Evolutionary conservation across 2,888 invertebrate genomes (phyloP).

Genomic region (Tortrix viridana): DNA sequence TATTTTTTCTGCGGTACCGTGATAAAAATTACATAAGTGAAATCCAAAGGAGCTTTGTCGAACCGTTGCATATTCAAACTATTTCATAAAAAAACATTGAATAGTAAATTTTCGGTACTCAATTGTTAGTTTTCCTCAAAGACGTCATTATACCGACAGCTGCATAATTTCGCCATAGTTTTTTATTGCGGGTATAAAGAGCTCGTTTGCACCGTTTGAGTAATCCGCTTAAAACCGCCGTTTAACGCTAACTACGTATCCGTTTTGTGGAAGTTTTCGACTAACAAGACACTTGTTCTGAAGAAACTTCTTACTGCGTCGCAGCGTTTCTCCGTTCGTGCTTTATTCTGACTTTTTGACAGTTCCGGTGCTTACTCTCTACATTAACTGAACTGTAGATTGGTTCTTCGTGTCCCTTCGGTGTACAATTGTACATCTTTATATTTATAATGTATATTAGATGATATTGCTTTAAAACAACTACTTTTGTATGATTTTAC

Average conservation of each 20-base stretch:
- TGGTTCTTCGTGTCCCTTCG: no score
- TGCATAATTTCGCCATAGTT: slow-evolving; percentile 24
- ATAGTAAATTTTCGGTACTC: background rate
- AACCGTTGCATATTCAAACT: no score
- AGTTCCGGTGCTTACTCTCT: slow-evolving; percentile 3
- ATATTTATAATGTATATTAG: no score
- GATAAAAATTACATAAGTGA: no score
- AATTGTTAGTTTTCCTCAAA: background rate
- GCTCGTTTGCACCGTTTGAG: slow-evolving; percentile 29
- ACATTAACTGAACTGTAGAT: no score
- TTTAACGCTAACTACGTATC: slow-evolving; percentile 48
- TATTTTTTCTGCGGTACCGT: no score
- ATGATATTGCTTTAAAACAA: no score
- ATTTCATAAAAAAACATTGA: no score
- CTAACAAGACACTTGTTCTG: slow-evolving; percentile 52
- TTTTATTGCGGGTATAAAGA: slow-evolving; percentile 27
- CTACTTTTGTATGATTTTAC: no score
- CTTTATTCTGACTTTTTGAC: slow-evolving; percentile 17
- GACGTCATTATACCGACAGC: slow-evolving; percentile 14
- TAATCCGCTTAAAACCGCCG: slow-evolving; percentile 36
- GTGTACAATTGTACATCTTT: no score
- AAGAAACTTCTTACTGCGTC: slow-evolving; percentile 46
- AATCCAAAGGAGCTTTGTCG: no score
- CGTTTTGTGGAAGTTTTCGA: slow-evolving; percentile 46
- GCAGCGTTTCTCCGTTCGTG: slow-evolving; percentile 49